phyloP scores from a whole-genome alignment of 2,797 vertebrate species.

The Cheirogaleus major region DNA sequence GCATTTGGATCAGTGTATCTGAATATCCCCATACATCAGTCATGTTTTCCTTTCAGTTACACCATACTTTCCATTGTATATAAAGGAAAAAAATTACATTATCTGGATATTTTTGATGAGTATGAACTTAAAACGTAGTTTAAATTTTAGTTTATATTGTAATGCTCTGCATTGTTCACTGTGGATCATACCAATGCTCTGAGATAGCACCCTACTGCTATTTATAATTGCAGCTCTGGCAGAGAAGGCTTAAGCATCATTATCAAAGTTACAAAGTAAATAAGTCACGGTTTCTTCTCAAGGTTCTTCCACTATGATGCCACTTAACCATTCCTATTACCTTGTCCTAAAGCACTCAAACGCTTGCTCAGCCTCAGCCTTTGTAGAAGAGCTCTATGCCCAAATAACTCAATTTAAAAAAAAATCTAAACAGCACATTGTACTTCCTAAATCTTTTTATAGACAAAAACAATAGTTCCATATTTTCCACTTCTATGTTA shows the following conservation, averaged over 20 bases:
- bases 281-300: neutral
- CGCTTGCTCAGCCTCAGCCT: neutral
- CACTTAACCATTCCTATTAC: neutral
- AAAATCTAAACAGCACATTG: neutral
- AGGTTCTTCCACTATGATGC: neutral
- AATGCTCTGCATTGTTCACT: neutral
- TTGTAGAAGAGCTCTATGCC: neutral
- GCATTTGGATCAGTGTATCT: conserved; percentile 40
- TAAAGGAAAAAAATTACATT: conserved; percentile 40
- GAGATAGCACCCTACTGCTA: conserved; percentile 21
- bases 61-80: neutral
- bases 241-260: conserved; percentile 18
- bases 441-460: neutral
- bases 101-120: neutral
- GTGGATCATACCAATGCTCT: neutral
- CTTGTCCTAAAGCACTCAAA: neutral
- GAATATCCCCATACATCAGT: conserved; percentile 43
- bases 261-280: conserved; percentile 35
- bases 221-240: conserved; percentile 47
- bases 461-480: neutral
- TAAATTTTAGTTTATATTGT: conserved; percentile 4
- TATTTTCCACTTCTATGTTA: conserved; percentile 56
- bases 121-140: neutral
- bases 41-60: conserved; percentile 15
- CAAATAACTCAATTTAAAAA: neutral